phyloP scores from a whole-genome alignment of 2,797 vertebrate species.

The Orestias chungarensis region DNA sequence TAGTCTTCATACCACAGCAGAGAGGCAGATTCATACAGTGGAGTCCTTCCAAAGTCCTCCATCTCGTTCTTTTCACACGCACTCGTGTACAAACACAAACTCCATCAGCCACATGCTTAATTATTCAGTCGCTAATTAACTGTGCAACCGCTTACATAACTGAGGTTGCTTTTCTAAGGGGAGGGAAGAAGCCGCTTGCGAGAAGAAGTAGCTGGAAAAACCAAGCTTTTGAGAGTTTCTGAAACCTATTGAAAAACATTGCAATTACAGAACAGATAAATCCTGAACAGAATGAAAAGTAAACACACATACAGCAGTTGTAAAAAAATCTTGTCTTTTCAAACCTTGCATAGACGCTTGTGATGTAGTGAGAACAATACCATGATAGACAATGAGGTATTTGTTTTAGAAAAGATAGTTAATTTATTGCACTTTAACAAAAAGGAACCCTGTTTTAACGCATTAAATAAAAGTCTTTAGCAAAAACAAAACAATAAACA shows the following conservation, averaged over 20 bases:
- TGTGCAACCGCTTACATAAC: constrained; percentile 65
- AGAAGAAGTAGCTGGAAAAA: constrained; percentile 55
- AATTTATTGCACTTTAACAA: neutral
- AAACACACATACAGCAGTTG: neutral
- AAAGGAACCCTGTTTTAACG: neutral
- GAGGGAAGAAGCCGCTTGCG: constrained; percentile 42
- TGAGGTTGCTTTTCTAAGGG: constrained; percentile 60
- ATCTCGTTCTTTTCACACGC: constrained; percentile 23
- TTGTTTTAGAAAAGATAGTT: neutral
- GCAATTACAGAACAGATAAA: constrained; percentile 34
- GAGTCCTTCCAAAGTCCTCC: constrained; percentile 69
- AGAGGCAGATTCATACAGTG: constrained; percentile 62
- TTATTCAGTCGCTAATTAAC: constrained; percentile 75
- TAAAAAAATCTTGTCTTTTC: constrained; percentile 2
- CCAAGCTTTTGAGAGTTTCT: constrained; percentile 57
- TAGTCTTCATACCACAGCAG: constrained; percentile 50
- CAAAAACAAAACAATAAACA: too few species aligned
- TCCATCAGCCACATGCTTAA: constrained; percentile 62
- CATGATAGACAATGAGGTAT: too few species aligned
- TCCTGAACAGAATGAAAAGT: constrained; percentile 13
- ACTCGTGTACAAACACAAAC: constrained; percentile 28
- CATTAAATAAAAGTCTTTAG: neutral
- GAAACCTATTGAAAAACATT: constrained; percentile 59
- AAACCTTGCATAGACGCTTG: neutral
- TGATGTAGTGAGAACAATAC: too few species aligned